Evolutionary conservation across 2,797 vertebrate genomes (phyloP).

Genomic region (Sitta carolinensis): DNA sequence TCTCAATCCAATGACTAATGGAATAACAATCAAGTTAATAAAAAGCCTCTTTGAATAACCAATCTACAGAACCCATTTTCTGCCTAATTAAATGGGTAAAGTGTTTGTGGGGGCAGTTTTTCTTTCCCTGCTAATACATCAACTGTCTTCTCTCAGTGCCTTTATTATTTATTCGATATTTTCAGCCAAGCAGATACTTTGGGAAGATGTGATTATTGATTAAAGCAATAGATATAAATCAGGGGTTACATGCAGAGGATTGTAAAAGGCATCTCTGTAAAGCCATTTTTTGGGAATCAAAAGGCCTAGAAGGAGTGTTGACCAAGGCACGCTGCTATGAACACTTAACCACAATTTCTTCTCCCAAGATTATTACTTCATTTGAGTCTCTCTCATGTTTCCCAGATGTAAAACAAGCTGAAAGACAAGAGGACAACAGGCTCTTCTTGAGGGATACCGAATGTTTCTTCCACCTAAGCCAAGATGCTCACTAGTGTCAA

Average conservation of each 20-base stretch:
- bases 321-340: neutral
- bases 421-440: neutral
- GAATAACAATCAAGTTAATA: slow-evolving; percentile 21
- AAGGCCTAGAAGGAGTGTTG: neutral
- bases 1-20: neutral
- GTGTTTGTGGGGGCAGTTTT: neutral
- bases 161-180: slow-evolving; percentile 2
- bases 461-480: neutral
- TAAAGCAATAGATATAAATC: neutral
- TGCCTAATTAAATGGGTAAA: slow-evolving; percentile 20
- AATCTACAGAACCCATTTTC: slow-evolving; percentile 13
- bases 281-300: neutral
- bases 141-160: neutral
- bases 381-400: neutral
- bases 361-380: neutral
- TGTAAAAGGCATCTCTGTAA: neutral
- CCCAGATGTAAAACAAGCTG: neutral
- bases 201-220: neutral
- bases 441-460: neutral
- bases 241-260: neutral
- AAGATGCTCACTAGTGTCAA: neutral
- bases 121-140: neutral
- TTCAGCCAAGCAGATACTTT: neutral
- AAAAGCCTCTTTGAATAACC: slow-evolving; percentile 28
- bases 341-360: neutral